Evolutionary conservation across 2,113 vertebrate genomes (phyloP), one percentile per base, ranked within the genome.

Genomic region (Rhabdornis inornatus): DNA sequence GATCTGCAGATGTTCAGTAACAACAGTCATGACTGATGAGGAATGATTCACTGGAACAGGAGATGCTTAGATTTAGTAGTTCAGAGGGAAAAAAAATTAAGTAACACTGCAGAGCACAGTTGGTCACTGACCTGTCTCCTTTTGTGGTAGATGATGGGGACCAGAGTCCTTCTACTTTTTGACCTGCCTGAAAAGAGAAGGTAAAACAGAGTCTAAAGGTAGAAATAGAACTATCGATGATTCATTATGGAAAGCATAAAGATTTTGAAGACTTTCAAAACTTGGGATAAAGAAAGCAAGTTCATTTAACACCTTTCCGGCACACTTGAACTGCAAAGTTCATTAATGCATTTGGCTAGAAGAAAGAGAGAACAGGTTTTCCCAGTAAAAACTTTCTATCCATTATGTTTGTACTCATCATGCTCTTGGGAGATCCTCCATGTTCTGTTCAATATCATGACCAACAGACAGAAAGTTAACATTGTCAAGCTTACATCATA

Each of bases 121-220:
- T 63, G 27, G 9, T 57, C 59, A 55, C 40, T 82, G 22, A 59
- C 22, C 5, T 76, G 11, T 49, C 21, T 88, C 11, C 10, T 89
- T 56, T 33, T 19, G n/a, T 30, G 21, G 27, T 7, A 6, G 28
- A 2, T 7, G 1, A 7, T 7, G 1, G 6, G 10, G 16, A 9
- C 2, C 13, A 71, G 24, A 91, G 3, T 35, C 7, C 15, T 74
- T 72, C 9, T 27, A 23, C 3, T 80, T 82, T 55, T 60, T 84
- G 31, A 15, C 3, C 37, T 80, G 25, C 3, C 39, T 66, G 20
- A 59, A 69, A 85, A 77, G 9, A 64, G 23, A 74, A 44, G 12
- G 28, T 28, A 33, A 78, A 87, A 42, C 4, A 42, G 21, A 90
- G 4, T 40, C 24, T 33, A 42, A 69, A 65, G 7, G 7, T 3